Evolutionary conservation across 2,113 vertebrate genomes (phyloP).

Genomic region (Eira barbara): DNA sequence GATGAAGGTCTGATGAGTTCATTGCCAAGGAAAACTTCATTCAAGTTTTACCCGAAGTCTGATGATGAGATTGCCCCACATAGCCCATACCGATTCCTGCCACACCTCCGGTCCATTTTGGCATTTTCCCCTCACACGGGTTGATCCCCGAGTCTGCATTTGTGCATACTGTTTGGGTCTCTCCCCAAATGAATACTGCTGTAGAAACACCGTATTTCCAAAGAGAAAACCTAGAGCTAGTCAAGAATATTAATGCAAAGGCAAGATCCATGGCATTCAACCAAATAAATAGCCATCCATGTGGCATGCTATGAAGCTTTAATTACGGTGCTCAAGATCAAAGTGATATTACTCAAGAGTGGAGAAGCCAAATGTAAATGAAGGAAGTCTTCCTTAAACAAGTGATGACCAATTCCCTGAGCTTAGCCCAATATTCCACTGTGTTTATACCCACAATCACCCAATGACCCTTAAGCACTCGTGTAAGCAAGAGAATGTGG

Average conservation of each 20-base stretch:
- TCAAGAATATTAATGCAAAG: conserved; percentile 34
- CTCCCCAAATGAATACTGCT: background rate
- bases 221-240: background rate
- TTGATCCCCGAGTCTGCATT: background rate
- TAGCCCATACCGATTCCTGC: background rate
- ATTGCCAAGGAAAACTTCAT: background rate
- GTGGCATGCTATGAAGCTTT: conserved; percentile 24
- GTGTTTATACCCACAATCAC: background rate
- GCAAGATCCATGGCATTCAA: conserved; percentile 27
- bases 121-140: background rate
- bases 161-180: background rate
- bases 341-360: conserved; percentile 63
- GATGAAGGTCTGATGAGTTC: background rate
- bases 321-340: conserved; percentile 62
- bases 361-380: conserved; percentile 63
- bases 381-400: conserved; percentile 30
- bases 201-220: background rate
- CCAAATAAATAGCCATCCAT: background rate
- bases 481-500: background rate
- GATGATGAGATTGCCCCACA: background rate
- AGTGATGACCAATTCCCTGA: background rate
- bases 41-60: background rate
- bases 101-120: background rate
- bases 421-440: background rate
- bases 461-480: background rate